Evolutionary conservation across 2,888 invertebrate species (phyloP).

Genomic region (Iphiclides podalirius): DNA sequence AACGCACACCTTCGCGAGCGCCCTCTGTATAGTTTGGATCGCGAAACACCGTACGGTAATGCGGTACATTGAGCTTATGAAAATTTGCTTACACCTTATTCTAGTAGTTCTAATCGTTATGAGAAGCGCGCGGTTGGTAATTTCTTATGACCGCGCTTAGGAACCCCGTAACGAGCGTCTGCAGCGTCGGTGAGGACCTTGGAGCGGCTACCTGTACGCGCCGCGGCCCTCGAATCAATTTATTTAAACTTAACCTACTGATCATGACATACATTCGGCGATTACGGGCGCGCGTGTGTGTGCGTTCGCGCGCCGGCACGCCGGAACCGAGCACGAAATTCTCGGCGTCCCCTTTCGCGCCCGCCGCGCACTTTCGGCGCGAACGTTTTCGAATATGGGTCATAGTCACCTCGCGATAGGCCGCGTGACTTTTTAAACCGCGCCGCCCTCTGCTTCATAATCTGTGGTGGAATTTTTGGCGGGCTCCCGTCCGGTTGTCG

Average conservation of each 20-base stretch:
- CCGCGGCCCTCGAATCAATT: slow-evolving; percentile 60
- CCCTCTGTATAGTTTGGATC: too few species aligned
- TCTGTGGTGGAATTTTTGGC: slow-evolving; percentile 25
- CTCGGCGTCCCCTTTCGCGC: slow-evolving; percentile 38
- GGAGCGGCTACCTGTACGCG: slow-evolving; percentile 41
- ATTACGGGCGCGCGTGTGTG: slow-evolving; percentile 61
- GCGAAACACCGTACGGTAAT: too few species aligned
- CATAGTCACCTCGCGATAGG: slow-evolving; percentile 28
- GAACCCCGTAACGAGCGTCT: neutral
- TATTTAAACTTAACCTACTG: slow-evolving; percentile 80
- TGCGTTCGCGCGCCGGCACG: slow-evolving; percentile 44
- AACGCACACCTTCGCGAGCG: too few species aligned
- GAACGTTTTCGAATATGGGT: slow-evolving; percentile 30
- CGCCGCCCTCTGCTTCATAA: slow-evolving; percentile 20
- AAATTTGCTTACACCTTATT: too few species aligned
- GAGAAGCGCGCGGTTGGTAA: too few species aligned
- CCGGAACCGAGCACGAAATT: slow-evolving; percentile 47
- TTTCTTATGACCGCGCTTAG: neutral
- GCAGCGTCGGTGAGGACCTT: slow-evolving; percentile 38
- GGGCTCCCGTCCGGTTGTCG: too few species aligned
- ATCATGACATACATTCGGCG: slow-evolving; percentile 77
- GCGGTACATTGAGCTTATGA: too few species aligned
- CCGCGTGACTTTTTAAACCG: neutral
- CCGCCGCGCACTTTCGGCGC: slow-evolving; percentile 29
- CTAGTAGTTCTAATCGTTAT: too few species aligned